Evolutionary conservation across 2,113 vertebrate species (phyloP), one percentile per base, ranked within the genome.

Genomic region (Istiophorus platypterus): DNA sequence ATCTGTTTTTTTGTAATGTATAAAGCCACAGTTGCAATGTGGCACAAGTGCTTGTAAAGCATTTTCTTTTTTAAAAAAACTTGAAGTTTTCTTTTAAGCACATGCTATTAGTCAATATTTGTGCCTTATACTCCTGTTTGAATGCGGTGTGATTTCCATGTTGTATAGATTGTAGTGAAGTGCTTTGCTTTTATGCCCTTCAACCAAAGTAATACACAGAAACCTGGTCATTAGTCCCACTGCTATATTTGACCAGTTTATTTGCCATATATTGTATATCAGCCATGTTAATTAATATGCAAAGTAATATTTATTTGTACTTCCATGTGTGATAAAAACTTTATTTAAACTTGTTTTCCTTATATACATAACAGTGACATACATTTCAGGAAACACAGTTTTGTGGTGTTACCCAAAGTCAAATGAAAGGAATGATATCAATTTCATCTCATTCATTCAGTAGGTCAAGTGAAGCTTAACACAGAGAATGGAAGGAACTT

Each of bases 41-140:
- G 79, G 76, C 78, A 65, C 42, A 83, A 80, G 76, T 81, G 85
- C 65, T 89, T 64, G 12, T 59, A 67, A 80, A 86, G 72, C 57
- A 27, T 72, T 81, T 85, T 0, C 54, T 84, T 49, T 58, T 73
- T 76, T 34, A 2, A 76, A 85, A 65, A 79, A 79, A 91, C 80
- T 90, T 91, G 82, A 89, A 81, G 22, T 85, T 91, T 94, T 79
- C 15, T 81, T 90, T 86, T 20, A 82, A 80, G 79, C 79, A 85
- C 80, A 86, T 72, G 85, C 84, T 81, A 51, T 42, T 86, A 26
- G 84, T 87, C 78, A 52, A 78, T 93, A 83, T 89, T 83, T 92
- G 95, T 96, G 95, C 95, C 95, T 96, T 96, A 95, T 92, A 70
- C 76, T 89, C 72, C 85, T 70, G 86, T 91, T 81, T 90, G 84